Conservation (phyloP, 1,140 invertebrate genomes). For the Pristionchus pacificus region DNA sequence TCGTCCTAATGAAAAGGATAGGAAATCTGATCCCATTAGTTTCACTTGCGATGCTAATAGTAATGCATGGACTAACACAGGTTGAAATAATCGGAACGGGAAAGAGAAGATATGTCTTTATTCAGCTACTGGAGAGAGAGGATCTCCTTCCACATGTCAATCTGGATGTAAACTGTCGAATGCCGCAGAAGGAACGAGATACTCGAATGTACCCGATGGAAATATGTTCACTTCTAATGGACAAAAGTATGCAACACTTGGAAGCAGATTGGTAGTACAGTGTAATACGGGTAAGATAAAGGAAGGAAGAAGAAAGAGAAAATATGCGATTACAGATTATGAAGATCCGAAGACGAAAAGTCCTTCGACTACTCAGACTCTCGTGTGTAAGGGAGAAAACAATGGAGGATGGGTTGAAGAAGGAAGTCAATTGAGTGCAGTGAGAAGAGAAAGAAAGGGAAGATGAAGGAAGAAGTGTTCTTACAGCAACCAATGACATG, state of each 20-base stretch:
- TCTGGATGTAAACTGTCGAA: background rate
- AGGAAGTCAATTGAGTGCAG: background rate
- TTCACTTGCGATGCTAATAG: background rate
- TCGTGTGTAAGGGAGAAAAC: background rate
- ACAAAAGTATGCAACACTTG: background rate
- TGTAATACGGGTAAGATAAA: background rate
- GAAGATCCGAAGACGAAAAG: background rate
- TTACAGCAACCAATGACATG: background rate
- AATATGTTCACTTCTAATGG: background rate
- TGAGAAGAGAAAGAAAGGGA: background rate
- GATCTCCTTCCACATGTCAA: background rate
- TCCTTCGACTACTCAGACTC: background rate
- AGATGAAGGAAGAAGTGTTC: background rate
- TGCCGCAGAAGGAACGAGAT: background rate
- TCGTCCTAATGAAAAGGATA: background rate
- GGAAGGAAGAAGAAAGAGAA: background rate
- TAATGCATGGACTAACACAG: background rate
- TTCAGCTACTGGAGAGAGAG: background rate
- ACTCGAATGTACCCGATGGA: background rate
- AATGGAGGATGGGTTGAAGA: background rate
- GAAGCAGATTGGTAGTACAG: background rate
- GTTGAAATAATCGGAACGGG: background rate
- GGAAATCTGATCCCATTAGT: background rate
- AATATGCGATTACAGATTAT: background rate
- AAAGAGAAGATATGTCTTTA: too few relatives aligned